Evolutionary conservation across 2,797 vertebrate species (phyloP), one percentile per base, ranked within the genome.

Genomic region (Craterocephalus amniculus): DNA sequence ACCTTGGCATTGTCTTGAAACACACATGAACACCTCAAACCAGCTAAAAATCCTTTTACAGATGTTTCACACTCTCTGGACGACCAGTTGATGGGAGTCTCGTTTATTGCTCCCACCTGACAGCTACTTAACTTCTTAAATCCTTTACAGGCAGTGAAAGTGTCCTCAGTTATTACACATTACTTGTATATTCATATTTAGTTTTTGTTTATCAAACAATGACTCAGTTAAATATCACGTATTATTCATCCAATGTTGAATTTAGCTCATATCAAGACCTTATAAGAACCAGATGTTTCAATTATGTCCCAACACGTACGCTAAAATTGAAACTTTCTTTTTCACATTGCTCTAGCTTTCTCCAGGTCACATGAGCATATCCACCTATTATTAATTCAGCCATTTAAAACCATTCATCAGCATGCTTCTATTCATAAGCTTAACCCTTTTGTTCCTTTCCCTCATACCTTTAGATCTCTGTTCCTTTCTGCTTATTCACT

Each of bases 321-420:
- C 27, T 54, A 54, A 27, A 54, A 27, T 16, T 7, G 51, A 54
- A 26, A 54, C 5, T 24, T 3, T 27, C 26, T 54, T 54, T 54
- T 54, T 27, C 11, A 54, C 24, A 29, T 54, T 24, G 13, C 13
- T 54, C 11, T 54, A 29, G 24, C n/a, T 64, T 58, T 74, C 73
- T 66, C 38, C 48, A 52, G 63, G 71, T 75, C 77, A 70, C 31
- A 74, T 38, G 52, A 74, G 49, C 77, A 71, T 61, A 45, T 64
- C 45, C 54, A 31, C 35, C 18, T 70, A 69, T 63, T 55, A 70
- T 78, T 74, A 73, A 85, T 72, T 70, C 32, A 48, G 65, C 57
- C 24, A 16, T 65, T 73, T 80, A 77, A 40, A 68, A 67, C 49
- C 67, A 68, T 71, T 80, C 67, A 74, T 76, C 57, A 70, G 45